A percentile compares a stretch with the other conserved stretches of the same genome.
Evolutionary conservation across 2,888 invertebrate genomes (phyloP).

Genomic region (Drosophila neoperkinsi): DNA sequence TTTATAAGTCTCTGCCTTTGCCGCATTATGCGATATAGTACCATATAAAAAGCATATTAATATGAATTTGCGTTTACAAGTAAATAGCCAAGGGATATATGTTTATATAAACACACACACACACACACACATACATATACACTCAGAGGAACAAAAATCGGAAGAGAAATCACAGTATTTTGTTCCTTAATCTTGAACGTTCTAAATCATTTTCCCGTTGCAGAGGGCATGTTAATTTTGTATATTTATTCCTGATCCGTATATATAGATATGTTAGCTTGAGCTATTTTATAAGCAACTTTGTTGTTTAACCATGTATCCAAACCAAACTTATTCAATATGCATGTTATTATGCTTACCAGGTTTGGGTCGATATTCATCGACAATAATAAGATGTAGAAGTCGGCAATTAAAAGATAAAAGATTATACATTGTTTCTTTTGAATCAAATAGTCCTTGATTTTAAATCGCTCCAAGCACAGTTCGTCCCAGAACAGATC

Average conservation of each 20-base stretch:
- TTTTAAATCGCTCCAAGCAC: too few species aligned
- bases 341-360: neutral
- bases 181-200: neutral
- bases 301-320: neutral
- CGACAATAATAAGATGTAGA: neutral
- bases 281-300: neutral
- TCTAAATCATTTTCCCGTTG: neutral
- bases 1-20: constrained; percentile 31
- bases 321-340: neutral
- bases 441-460: neutral
- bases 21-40: constrained; percentile 12
- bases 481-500: too few species aligned
- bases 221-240: too few species aligned
- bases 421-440: neutral
- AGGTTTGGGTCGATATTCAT: too few species aligned
- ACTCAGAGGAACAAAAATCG: neutral
- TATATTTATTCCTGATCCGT: neutral
- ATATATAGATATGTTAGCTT: neutral
- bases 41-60: constrained; percentile 55
- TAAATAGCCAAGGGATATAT: constrained; percentile 60
- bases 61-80: constrained; percentile 53
- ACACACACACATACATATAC: neutral
- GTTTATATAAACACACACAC: neutral
- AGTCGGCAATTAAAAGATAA: neutral
- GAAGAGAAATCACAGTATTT: neutral